These are phyloP conservation scores for Fragum fragum DNA, from an alignment of 2,888 invertebrate species.

Conservation along the genomic window DNA sequence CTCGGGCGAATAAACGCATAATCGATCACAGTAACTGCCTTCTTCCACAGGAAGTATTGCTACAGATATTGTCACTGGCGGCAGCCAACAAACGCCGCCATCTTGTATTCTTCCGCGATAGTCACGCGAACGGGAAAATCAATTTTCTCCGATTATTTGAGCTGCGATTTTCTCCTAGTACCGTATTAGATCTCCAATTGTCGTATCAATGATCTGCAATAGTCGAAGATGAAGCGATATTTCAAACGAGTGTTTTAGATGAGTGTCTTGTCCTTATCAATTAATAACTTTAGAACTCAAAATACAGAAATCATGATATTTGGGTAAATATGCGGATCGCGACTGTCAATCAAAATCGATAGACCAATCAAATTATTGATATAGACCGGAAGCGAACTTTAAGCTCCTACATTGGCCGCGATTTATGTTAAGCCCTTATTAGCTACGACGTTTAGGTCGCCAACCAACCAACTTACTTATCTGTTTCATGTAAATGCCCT, in stretches of 20 bases:
- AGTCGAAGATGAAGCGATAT: constrained; percentile 3
- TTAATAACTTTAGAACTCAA: not conserved
- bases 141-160: constrained; percentile 24
- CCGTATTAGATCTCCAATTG: constrained; percentile 14
- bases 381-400: no score
- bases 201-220: constrained; percentile 15
- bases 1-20: constrained; percentile 23
- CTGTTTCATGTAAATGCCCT: no score
- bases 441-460: no score
- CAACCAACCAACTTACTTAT: no score
- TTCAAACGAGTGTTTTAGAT: not conserved
- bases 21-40: constrained; percentile 33
- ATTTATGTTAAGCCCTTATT: no score
- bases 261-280: not conserved
- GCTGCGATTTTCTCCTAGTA: constrained; percentile 22
- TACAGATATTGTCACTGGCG: constrained; percentile 27
- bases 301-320: no score
- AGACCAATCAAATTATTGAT: no score
- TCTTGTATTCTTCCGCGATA: constrained; percentile 27
- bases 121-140: constrained; percentile 27
- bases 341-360: no score
- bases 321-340: no score
- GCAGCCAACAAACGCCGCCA: constrained; percentile 22
- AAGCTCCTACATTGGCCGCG: no score
- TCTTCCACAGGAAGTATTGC: constrained; percentile 17